phyloP scores from a whole-genome alignment of 2,888 invertebrate genomes.

The Eupithecia abbreviata region DNA sequence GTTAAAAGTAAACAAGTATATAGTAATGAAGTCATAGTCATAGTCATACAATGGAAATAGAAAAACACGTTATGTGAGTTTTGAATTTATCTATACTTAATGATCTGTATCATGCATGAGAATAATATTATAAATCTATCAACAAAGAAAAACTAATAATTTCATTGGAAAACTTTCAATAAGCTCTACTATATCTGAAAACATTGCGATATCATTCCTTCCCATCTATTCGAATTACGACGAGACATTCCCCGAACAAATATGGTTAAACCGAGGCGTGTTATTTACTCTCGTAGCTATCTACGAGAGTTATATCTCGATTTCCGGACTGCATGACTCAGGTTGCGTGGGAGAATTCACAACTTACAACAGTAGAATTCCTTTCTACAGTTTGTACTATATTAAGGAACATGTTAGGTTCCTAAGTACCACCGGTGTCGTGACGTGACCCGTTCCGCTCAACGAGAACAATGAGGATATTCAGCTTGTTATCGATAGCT shows the following conservation, averaged over 20 bases:
- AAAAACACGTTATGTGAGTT: constrained; percentile 7
- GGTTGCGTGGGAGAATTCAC: constrained; percentile 59
- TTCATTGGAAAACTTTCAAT: constrained; percentile 25
- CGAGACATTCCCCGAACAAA: constrained; percentile 38
- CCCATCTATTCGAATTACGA: constrained; percentile 29
- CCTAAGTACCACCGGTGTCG: constrained; percentile 29
- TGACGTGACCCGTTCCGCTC: constrained; percentile 48
- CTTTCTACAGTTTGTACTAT: constrained; percentile 41
- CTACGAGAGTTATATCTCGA: constrained; percentile 50
- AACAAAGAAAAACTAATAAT: constrained; percentile 15
- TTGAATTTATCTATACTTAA: background rate
- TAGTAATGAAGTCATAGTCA: constrained; percentile 10
- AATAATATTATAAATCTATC: background rate
- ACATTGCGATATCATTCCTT: constrained; percentile 31
- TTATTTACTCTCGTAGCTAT: constrained; percentile 44
- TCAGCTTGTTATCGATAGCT: constrained; percentile 67
- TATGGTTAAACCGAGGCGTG: constrained; percentile 39
- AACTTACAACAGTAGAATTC: constrained; percentile 53
- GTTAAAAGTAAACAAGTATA: background rate
- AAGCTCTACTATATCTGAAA: constrained; percentile 24
- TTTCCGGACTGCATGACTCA: constrained; percentile 56
- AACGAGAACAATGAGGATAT: constrained; percentile 66
- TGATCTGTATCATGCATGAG: background rate
- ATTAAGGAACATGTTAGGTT: constrained; percentile 30
- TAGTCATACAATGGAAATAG: constrained; percentile 10